A percentile compares a stretch with the other conserved stretches of the same genome.
Evolutionary conservation across 2,888 invertebrate genomes (phyloP).

Genomic region (Morpho achilles): DNA sequence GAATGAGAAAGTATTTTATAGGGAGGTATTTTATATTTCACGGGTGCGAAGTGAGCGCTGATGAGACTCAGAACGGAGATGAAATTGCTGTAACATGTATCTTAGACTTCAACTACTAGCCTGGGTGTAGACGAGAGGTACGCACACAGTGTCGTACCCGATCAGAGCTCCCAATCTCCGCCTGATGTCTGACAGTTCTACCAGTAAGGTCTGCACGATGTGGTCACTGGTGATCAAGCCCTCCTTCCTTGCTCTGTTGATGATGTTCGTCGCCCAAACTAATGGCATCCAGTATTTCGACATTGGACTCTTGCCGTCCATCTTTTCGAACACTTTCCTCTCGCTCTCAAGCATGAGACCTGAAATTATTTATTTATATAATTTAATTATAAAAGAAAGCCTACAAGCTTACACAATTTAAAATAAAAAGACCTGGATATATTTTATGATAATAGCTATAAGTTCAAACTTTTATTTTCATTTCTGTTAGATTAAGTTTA

Average conservation of each 20-base stretch:
- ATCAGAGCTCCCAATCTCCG: conserved; percentile 90
- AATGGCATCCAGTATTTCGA: conserved; percentile 95
- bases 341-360: conserved; percentile 95
- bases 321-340: conserved; percentile 92
- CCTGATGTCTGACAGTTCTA: conserved; percentile 93
- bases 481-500: no score
- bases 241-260: conserved; percentile 92
- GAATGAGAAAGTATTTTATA: no score
- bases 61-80: no score
- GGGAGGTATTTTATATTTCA: no score
- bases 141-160: conserved; percentile 94
- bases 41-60: no score
- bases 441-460: no score
- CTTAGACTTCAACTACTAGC: conserved; percentile 41
- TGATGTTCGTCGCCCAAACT: conserved; percentile 95
- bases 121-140: conserved; percentile 95
- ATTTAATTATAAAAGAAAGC: background rate
- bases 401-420: no score
- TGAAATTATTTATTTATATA: conserved; percentile 58
- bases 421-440: no score
- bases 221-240: conserved; percentile 92
- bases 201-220: conserved; percentile 93
- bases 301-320: conserved; percentile 94
- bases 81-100: no score
- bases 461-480: no score